A percentile compares a stretch with the other conserved stretches of the same genome.
These are phyloP conservation scores for Molossus alvarezi DNA, from an alignment of 2,797 vertebrate species.

Conservation along the genomic window DNA sequence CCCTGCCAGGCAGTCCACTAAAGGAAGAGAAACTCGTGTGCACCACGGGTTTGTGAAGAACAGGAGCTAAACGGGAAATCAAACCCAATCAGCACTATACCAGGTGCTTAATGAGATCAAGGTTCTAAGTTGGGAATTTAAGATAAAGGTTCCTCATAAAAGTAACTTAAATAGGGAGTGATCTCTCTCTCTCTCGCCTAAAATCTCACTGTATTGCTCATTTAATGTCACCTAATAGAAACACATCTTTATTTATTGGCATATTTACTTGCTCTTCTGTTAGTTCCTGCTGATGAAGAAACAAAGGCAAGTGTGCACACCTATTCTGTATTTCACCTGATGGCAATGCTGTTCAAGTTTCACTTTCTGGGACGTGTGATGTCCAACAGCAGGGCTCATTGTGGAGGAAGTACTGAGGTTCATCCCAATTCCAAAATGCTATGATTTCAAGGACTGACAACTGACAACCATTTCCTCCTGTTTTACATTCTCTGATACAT, in stretches of 20 bases:
- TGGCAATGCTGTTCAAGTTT: neutral
- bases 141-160: slow-evolving; percentile 15
- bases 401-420: neutral
- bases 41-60: neutral
- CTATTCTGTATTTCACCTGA: neutral
- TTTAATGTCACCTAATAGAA: neutral
- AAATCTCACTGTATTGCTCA: slow-evolving; percentile 15
- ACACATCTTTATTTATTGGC: neutral
- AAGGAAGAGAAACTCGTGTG: neutral
- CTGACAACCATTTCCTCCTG: slow-evolving; percentile 9
- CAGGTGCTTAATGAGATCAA: neutral
- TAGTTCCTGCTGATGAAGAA: neutral
- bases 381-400: neutral
- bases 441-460: slow-evolving; percentile 29
- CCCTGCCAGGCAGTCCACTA: neutral
- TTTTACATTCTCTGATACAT: neutral
- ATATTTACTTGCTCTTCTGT: slow-evolving; percentile 6
- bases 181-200: neutral
- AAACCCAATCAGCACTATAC: neutral
- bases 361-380: neutral
- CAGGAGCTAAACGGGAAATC: neutral
- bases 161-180: neutral
- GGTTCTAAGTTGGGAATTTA: slow-evolving; percentile 25
- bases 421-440: neutral
- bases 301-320: neutral